A percentile compares a stretch with the other conserved stretches of the same genome.
These are phyloP conservation scores for Cylindroiulus punctatus DNA, from an alignment of 2,888 invertebrate species.

Conservation along the genomic window DNA sequence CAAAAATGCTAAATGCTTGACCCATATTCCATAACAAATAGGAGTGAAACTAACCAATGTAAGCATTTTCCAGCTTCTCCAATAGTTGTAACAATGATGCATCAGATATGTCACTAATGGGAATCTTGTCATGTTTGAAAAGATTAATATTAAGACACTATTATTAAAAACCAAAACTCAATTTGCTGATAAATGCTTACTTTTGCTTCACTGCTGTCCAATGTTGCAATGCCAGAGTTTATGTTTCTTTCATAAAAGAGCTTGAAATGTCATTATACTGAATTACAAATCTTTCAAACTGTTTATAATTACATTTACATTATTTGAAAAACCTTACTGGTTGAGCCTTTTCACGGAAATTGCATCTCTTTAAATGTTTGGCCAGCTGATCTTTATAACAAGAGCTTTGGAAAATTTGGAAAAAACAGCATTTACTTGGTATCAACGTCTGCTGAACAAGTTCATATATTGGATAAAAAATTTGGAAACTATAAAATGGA, in stretches of 20 bases:
- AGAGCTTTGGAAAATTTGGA: too few relatives aligned
- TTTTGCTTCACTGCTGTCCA: neutral
- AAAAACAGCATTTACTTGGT: too few relatives aligned
- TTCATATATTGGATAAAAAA: too few relatives aligned
- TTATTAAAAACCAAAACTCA: neutral
- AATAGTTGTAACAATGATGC: neutral
- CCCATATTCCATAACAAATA: neutral
- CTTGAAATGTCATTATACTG: neutral
- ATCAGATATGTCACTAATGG: slow-evolving; percentile 15
- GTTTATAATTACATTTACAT: neutral
- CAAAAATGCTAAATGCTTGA: neutral
- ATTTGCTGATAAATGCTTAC: neutral
- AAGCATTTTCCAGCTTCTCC: slow-evolving; percentile 41
- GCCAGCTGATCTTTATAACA: slow-evolving; percentile 39
- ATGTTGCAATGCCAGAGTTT: slow-evolving; percentile 30
- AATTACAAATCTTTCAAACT: neutral
- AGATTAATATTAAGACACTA: neutral
- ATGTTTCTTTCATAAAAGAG: slow-evolving; percentile 49
- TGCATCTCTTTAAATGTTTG: slow-evolving; percentile 50
- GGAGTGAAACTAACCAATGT: neutral
- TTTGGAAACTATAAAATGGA: neutral
- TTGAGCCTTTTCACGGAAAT: slow-evolving; percentile 30
- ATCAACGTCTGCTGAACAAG: too few relatives aligned
- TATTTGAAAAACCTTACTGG: slow-evolving; percentile 39
- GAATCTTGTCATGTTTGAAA: neutral